Conservation (phyloP, 2,888 invertebrate genomes). For the Nasonia oneida region DNA sequence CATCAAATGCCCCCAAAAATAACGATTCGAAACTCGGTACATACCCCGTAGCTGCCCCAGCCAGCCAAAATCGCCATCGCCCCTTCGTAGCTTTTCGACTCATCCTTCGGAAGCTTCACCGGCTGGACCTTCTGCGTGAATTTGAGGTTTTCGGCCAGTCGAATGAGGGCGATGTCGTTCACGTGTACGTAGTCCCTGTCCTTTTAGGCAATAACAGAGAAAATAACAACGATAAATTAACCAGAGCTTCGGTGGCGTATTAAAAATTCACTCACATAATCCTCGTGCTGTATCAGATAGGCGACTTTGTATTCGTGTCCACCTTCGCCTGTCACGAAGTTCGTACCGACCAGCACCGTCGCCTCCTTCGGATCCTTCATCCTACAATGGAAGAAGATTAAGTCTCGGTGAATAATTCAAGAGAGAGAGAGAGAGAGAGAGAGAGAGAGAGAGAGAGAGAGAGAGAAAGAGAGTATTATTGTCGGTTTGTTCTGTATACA, state of each 20-base stretch:
- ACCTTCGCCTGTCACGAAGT: background rate
- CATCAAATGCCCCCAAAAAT: background rate
- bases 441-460: background rate
- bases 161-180: slow-evolving; percentile 43
- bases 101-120: slow-evolving; percentile 12
- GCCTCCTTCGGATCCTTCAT: background rate
- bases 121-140: slow-evolving; percentile 33
- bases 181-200: slow-evolving; percentile 16
- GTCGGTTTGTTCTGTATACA: background rate
- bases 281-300: background rate
- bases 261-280: slow-evolving; percentile 42
- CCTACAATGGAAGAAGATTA: background rate
- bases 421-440: background rate
- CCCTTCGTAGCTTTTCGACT: background rate
- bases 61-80: slow-evolving; percentile 25
- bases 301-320: background rate
- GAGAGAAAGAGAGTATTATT: background rate
- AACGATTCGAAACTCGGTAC: background rate
- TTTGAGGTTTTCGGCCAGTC: background rate
- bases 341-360: slow-evolving; percentile 26
- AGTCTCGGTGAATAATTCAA: background rate
- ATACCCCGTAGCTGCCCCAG: slow-evolving; percentile 29
- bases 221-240: background rate
- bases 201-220: background rate
- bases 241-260: background rate